These are phyloP conservation scores for Lutraria rhynchaena DNA, from an alignment of 1,140 invertebrate genomes.

Conservation along the genomic window DNA sequence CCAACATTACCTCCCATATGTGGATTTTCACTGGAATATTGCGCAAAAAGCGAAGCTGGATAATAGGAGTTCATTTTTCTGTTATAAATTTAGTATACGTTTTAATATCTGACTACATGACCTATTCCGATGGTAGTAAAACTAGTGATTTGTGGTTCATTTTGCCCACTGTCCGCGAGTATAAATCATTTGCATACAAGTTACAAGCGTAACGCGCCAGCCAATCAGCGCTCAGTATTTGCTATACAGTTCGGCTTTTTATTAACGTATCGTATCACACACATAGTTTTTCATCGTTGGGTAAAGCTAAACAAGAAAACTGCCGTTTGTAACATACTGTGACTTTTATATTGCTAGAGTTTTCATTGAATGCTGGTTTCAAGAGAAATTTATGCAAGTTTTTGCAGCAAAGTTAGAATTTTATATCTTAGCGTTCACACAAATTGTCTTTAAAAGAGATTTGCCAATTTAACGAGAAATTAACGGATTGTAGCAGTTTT, in stretches of 20 bases:
- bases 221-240: constrained; percentile 71
- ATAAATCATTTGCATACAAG: constrained; percentile 77
- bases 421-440: constrained; percentile 31
- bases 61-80: constrained; percentile 78
- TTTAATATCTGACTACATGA: constrained; percentile 75
- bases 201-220: constrained; percentile 57
- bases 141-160: constrained; percentile 76
- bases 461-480: constrained; percentile 28
- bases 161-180: constrained; percentile 69
- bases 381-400: constrained; percentile 34
- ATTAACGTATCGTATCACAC: constrained; percentile 53
- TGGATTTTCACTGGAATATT: constrained; percentile 74
- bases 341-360: constrained; percentile 28
- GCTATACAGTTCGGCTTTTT: constrained; percentile 44
- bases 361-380: constrained; percentile 1
- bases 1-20: constrained; percentile 71
- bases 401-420: constrained; percentile 17
- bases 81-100: constrained; percentile 70
- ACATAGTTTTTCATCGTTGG: constrained; percentile 32
- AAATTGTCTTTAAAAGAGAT: constrained; percentile 51
- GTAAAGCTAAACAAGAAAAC: not conserved
- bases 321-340: not conserved
- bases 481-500: too few relatives aligned
- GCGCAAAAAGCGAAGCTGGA: constrained; percentile 74
- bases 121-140: constrained; percentile 69